A percentile compares a stretch with the other conserved stretches of the same genome.
Evolutionary conservation across 2,888 invertebrate species (phyloP).

Genomic region (Sphaerophoria rueppellii): DNA sequence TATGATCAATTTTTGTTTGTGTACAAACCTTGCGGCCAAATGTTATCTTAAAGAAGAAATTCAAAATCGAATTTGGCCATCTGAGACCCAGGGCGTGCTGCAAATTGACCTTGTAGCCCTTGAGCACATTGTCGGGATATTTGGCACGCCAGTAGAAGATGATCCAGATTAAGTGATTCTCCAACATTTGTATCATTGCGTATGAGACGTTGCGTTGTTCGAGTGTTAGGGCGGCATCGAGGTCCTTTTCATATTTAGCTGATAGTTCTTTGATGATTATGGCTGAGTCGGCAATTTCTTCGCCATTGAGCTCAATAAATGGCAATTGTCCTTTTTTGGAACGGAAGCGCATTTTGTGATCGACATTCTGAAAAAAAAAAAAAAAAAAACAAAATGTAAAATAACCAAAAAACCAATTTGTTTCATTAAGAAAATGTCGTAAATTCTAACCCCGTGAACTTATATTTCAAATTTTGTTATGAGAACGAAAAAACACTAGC

Average conservation of each 20-base stretch:
- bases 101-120: slow-evolving; percentile 95
- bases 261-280: slow-evolving; percentile 94
- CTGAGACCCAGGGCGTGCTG: slow-evolving; percentile 94
- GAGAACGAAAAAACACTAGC: too few species aligned
- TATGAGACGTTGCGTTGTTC: slow-evolving; percentile 95
- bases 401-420: background rate
- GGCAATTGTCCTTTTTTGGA: slow-evolving; percentile 97
- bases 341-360: slow-evolving; percentile 96
- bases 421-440: background rate
- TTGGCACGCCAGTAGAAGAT: slow-evolving; percentile 96
- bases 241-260: slow-evolving; percentile 91
- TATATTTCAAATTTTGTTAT: too few species aligned
- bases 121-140: slow-evolving; percentile 93
- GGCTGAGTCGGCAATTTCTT: slow-evolving; percentile 95
- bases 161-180: slow-evolving; percentile 96
- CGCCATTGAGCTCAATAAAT: slow-evolving; percentile 96
- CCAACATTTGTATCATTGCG: slow-evolving; percentile 96
- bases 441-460: background rate
- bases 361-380: slow-evolving; percentile 90
- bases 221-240: slow-evolving; percentile 91
- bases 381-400: slow-evolving; percentile 57
- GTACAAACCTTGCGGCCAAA: slow-evolving; percentile 90
- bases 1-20: background rate
- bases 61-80: slow-evolving; percentile 93
- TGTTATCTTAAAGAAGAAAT: slow-evolving; percentile 94